Base-by-base conservation (phyloP, 2,113 vertebrate genomes). In the Vimba vimba region DNA sequence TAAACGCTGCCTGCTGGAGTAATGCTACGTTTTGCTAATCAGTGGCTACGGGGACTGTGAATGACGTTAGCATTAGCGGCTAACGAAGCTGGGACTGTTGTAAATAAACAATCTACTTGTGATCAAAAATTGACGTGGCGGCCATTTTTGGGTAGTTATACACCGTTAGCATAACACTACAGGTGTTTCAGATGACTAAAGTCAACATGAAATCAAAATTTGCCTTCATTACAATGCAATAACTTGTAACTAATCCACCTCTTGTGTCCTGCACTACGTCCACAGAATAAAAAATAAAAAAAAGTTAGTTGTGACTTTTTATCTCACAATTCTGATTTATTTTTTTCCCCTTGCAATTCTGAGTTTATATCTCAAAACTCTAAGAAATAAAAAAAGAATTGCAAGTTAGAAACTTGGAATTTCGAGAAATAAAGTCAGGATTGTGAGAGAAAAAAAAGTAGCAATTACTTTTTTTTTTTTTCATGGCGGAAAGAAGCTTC, bases 161-260 rank as follows among this genome's bases (percentile, higher is more conserved):
- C 1, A 27, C 73, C 27, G 25, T 36, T 78, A 59, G 19, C 19
- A 19, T 55, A 57, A 78, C 5, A n/a, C 17, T 52, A 76, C 36
- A 4, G 36, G 43, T 73, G 60, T 64, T 64, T 64, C 60, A 25
- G 10, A 21, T 43, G 17, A 43, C 25, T 78, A 59, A 78, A 57
- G 76, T 79, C 76, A 36, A 79, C 52, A 59, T 59, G 50, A 79
- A 79, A 57, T 79, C 43, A 36, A 23, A 23, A 36, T 23, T 13
- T 69, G 55, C 64, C 1, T 27, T 68, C 13, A 66, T 66, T 6
- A 33, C 11, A 25, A 12, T 66, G 12, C 12, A 30, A 6, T 60
- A 60, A 60, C 23, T 12, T 25, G 60, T 25, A 27, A 27, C 27
- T 27, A 27, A 27, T 64, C 25, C 3, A 12, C 60, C 12, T 64